Evolutionary conservation across 2,797 vertebrate genomes (phyloP).

Genomic region (Sparus aurata): DNA sequence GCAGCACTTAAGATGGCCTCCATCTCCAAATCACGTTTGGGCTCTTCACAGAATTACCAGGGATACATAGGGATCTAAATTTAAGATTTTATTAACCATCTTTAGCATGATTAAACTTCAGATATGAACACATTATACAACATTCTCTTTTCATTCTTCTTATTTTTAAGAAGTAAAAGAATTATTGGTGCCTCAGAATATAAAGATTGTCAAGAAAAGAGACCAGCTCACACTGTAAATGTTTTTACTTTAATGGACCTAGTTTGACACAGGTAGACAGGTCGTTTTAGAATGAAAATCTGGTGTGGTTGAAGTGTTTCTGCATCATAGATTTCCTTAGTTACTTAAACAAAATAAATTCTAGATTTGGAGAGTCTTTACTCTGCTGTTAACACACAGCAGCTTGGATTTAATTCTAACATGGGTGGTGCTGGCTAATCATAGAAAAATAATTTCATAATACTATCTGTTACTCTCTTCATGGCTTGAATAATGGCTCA

Average conservation of each 20-base stretch:
- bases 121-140: background rate
- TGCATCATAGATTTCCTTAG: background rate
- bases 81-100: background rate
- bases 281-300: conserved; percentile 1
- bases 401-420: background rate
- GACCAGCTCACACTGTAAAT: background rate
- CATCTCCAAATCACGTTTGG: conserved; percentile 31
- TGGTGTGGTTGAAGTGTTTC: conserved; percentile 5
- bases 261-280: conserved; percentile 8
- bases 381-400: background rate
- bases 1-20: conserved; percentile 74
- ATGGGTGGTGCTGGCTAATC: background rate
- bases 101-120: conserved; percentile 1
- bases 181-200: background rate
- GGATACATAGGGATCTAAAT: background rate
- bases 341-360: background rate
- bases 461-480: background rate
- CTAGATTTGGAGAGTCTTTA: background rate
- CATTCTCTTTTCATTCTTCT: background rate
- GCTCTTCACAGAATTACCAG: conserved; percentile 14
- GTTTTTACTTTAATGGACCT: conserved; percentile 20
- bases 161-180: background rate
- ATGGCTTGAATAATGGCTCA: too few species aligned
- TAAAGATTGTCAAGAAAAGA: background rate
- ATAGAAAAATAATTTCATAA: background rate